Evolutionary conservation across 2,888 invertebrate genomes (phyloP).

Genomic region (Cepaea hortensis): DNA sequence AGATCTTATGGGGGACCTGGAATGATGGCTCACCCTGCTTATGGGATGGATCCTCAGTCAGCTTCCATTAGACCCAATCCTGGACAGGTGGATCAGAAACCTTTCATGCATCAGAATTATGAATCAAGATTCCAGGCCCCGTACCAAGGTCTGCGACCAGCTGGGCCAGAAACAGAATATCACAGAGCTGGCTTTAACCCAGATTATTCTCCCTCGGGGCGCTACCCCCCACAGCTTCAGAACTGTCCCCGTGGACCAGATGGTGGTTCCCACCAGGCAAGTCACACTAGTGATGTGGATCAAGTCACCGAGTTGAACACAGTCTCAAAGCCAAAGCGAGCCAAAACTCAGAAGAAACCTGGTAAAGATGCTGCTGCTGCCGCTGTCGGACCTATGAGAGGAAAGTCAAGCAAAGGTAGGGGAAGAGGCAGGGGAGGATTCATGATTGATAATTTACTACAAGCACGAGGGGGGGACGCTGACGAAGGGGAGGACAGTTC

Average conservation of each 20-base stretch:
- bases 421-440: conserved; percentile 57
- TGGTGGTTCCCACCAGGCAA: conserved; percentile 3
- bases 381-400: not conserved
- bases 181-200: conserved; percentile 20
- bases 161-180: not conserved
- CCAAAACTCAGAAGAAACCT: conserved; percentile 38
- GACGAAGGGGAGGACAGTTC: conserved; percentile 58
- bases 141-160: not conserved
- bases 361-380: conserved; percentile 20
- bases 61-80: not conserved
- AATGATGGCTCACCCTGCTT: not conserved
- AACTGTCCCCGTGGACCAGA: not conserved
- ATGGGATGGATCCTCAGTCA: conserved; percentile 4
- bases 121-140: not conserved
- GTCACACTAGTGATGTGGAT: conserved; percentile 2
- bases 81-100: conserved; percentile 3
- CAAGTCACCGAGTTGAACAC: conserved; percentile 32
- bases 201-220: conserved; percentile 1
- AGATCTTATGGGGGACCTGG: conserved; percentile 25
- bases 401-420: conserved; percentile 31
- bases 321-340: conserved; percentile 42
- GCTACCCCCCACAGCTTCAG: not conserved
- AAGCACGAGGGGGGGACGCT: conserved; percentile 16
- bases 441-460: conserved; percentile 62
- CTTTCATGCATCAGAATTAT: conserved; percentile 17